These are phyloP conservation scores for Zygothrica quintamaculata DNA, from an alignment of 2,888 invertebrate species.

Conservation along the genomic window DNA sequence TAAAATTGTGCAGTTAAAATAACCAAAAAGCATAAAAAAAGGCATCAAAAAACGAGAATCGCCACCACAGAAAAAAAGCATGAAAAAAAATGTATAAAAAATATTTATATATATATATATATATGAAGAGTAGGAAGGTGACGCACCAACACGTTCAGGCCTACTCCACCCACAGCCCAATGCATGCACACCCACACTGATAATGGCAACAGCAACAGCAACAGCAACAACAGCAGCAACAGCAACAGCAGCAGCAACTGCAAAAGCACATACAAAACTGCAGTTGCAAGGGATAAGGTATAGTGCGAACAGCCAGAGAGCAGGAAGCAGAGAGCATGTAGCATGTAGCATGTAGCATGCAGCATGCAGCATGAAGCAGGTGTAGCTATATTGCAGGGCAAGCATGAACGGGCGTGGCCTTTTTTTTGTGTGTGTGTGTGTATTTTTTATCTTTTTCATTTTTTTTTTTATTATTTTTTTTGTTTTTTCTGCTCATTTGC, in stretches of 20 bases:
- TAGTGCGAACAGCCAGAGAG: neutral
- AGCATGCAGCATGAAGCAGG: neutral
- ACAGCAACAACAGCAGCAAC: conserved; percentile 12
- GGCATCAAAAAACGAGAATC: conserved; percentile 32
- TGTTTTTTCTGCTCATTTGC: conserved; percentile 78
- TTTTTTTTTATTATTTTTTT: no score
- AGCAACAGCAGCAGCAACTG: conserved; percentile 18
- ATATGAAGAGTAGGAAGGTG: conserved; percentile 38
- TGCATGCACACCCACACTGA: neutral
- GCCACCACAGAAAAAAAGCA: conserved; percentile 20
- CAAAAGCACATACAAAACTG: conserved; percentile 43
- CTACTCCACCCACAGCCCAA: conserved; percentile 11
- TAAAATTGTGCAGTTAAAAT: conserved; percentile 67
- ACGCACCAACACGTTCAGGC: conserved; percentile 62
- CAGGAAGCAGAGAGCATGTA: conserved; percentile 10
- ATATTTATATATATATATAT: no score
- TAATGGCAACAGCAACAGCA: conserved; percentile 13
- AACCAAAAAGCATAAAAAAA: conserved; percentile 59
- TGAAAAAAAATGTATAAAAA: conserved; percentile 1
- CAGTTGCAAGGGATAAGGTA: conserved; percentile 34
- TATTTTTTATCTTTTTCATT: no score
- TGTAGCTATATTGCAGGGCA: neutral
- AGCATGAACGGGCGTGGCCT: conserved; percentile 81
- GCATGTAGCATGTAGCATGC: conserved; percentile 41
- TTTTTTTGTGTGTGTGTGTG: no score